phyloP scores from a whole-genome alignment of 2,888 invertebrate species.

The Pedicia rivosa region DNA sequence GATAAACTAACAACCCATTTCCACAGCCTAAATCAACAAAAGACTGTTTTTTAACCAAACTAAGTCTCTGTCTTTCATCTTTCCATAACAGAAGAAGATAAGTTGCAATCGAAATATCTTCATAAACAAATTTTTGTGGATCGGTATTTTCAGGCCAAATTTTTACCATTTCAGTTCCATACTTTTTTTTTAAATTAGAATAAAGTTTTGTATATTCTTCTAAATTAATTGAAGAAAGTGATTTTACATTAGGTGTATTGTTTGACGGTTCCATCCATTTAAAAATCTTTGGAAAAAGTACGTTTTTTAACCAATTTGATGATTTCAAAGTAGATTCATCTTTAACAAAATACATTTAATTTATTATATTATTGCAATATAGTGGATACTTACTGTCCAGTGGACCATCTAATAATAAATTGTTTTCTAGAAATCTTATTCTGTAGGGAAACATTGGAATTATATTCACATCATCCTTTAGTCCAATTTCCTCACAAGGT shows the following conservation, averaged over 20 bases:
- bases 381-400: too few species aligned
- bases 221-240: slow-evolving; percentile 47
- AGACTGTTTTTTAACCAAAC: slow-evolving; percentile 29
- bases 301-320: too few species aligned
- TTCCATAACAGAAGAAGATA: slow-evolving; percentile 75
- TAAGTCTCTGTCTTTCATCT: slow-evolving; percentile 29
- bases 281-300: slow-evolving; percentile 41
- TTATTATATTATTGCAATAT: too few species aligned
- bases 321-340: too few species aligned
- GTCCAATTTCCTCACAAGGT: too few species aligned
- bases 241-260: slow-evolving; percentile 29
- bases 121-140: slow-evolving; percentile 87
- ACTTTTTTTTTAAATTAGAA: slow-evolving; percentile 56
- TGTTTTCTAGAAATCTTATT: too few species aligned
- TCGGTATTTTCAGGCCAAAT: slow-evolving; percentile 90
- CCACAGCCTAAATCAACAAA: slow-evolving; percentile 97
- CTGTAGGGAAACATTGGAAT: too few species aligned
- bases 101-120: slow-evolving; percentile 88
- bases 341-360: too few species aligned
- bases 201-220: slow-evolving; percentile 59
- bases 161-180: slow-evolving; percentile 57
- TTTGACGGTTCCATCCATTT: slow-evolving; percentile 19
- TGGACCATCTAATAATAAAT: too few species aligned
- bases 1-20: slow-evolving; percentile 83
- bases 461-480: neutral